These are phyloP conservation scores for Poecilus cupreus DNA, from an alignment of 2,888 invertebrate genomes.

Conservation along the genomic window DNA sequence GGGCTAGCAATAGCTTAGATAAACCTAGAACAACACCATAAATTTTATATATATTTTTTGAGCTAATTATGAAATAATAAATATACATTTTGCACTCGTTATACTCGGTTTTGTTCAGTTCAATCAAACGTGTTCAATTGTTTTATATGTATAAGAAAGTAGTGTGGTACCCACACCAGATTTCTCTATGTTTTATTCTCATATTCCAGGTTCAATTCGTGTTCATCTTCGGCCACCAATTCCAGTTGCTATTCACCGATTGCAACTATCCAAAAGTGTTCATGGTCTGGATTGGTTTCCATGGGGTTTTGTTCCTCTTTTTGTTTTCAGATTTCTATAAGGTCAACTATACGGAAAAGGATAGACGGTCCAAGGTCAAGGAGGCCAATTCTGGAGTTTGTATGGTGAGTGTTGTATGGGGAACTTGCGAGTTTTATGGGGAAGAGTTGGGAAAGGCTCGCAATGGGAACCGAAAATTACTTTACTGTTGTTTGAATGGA, in stretches of 20 bases:
- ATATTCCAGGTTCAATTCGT: slow-evolving; percentile 89
- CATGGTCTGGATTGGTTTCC: slow-evolving; percentile 95
- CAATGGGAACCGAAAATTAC: slow-evolving; percentile 74
- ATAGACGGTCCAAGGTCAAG: slow-evolving; percentile 65
- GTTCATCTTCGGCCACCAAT: slow-evolving; percentile 92
- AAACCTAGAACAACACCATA: too few species aligned
- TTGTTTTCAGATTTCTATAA: slow-evolving; percentile 97
- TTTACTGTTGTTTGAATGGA: neutral
- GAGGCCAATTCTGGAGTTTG: slow-evolving; percentile 74
- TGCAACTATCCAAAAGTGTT: slow-evolving; percentile 94
- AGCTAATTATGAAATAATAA: too few species aligned
- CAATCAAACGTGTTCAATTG: too few species aligned
- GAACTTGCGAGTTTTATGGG: too few species aligned
- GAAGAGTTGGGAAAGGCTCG: slow-evolving; percentile 73
- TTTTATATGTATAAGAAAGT: too few species aligned
- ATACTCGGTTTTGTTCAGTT: too few species aligned
- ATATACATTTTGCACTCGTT: too few species aligned
- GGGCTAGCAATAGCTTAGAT: too few species aligned
- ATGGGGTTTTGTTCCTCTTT: slow-evolving; percentile 94
- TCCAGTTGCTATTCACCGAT: slow-evolving; percentile 91
- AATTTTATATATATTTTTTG: too few species aligned
- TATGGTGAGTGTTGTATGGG: slow-evolving; percentile 78
- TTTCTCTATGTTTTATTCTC: neutral
- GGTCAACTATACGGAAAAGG: slow-evolving; percentile 80
- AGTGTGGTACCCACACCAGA: too few species aligned